Conservation (phyloP, 2,113 vertebrate genomes). For the Himantopus leucocephalus region DNA sequence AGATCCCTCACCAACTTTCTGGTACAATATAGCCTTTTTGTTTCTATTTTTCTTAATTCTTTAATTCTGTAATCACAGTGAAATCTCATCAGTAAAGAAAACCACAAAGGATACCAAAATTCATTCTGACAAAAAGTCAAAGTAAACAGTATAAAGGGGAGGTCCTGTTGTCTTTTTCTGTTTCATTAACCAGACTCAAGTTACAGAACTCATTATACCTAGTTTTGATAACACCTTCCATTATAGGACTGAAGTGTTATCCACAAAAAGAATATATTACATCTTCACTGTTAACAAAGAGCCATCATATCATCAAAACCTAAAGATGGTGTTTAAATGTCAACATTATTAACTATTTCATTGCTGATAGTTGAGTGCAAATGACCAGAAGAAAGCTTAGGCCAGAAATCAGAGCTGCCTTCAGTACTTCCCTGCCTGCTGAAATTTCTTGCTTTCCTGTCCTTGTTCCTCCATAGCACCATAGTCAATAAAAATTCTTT, state of each 20-base stretch:
- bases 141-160: not conserved
- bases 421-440: not conserved
- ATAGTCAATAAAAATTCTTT: not conserved
- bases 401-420: not conserved
- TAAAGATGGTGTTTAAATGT: not conserved
- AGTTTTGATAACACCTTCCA: not conserved
- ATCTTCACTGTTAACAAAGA: not conserved
- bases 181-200: not conserved
- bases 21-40: not conserved
- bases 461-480: not conserved
- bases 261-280: not conserved
- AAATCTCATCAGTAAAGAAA: not conserved
- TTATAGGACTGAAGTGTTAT: not conserved
- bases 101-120: not conserved
- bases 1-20: not conserved
- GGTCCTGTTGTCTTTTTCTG: not conserved
- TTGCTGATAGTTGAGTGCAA: not conserved
- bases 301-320: not conserved
- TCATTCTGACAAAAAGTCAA: not conserved
- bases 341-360: not conserved
- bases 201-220: not conserved
- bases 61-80: not conserved
- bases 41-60: not conserved
- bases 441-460: not conserved
- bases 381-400: not conserved